phyloP scores from a whole-genome alignment of 2,888 invertebrate genomes.

The Hypercompe scribonia region DNA sequence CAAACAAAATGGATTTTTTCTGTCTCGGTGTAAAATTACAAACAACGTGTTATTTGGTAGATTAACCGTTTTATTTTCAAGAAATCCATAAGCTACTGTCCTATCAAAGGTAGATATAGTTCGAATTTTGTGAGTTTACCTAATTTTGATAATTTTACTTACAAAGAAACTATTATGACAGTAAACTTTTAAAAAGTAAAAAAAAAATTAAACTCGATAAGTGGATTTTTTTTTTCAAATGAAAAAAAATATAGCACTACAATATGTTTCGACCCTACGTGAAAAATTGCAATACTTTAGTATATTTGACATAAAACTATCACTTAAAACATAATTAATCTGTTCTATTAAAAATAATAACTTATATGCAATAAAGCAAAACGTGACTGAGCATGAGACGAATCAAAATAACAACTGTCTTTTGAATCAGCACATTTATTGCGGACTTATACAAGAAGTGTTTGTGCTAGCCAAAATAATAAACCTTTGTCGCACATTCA shows the following conservation, averaged over 20 bases:
- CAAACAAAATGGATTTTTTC: not conserved
- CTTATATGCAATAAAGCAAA: slow-evolving; percentile 13
- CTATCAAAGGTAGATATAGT: not conserved
- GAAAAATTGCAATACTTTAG: not conserved
- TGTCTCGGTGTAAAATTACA: not conserved
- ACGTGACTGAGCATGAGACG: slow-evolving; percentile 29
- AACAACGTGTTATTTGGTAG: not conserved
- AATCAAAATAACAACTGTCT: slow-evolving; percentile 18
- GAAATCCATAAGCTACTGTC: not conserved
- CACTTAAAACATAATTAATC: not conserved
- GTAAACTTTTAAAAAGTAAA: no score
- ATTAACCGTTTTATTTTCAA: not conserved
- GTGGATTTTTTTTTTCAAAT: not conserved
- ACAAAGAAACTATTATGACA: not conserved
- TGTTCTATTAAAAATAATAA: not conserved
- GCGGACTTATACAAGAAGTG: slow-evolving; percentile 17
- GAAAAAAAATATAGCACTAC: not conserved
- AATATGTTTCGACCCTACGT: not conserved
- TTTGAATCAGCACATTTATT: slow-evolving; percentile 32
- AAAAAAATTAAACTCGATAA: no score
- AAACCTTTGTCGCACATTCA: not conserved
- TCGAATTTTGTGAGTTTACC: not conserved
- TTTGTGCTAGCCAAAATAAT: slow-evolving; percentile 13
- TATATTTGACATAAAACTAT: not conserved
- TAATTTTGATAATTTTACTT: not conserved